phyloP scores from a whole-genome alignment of 1,140 invertebrate genomes.

The Acromyrmex charruanus region DNA sequence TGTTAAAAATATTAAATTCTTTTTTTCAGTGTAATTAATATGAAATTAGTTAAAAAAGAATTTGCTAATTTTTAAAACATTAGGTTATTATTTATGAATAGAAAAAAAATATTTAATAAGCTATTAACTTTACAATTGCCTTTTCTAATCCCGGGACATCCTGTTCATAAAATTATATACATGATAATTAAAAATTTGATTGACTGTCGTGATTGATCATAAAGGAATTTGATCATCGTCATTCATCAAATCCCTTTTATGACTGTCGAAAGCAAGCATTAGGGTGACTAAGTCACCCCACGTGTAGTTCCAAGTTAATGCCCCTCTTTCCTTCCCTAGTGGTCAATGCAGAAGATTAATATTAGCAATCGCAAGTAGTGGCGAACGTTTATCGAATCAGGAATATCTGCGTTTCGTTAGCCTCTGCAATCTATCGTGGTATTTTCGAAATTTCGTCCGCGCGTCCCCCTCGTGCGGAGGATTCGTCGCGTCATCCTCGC shows the following conservation, averaged over 20 bases:
- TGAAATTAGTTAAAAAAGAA: background rate
- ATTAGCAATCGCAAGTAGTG: slow-evolving; percentile 4
- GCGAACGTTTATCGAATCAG: background rate
- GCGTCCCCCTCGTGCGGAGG: background rate
- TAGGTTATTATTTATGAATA: background rate
- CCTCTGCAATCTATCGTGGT: background rate
- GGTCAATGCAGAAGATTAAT: slow-evolving; percentile 26
- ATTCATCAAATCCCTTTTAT: slow-evolving; percentile 53
- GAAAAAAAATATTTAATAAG: background rate
- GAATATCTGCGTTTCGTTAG: background rate
- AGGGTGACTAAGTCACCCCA: slow-evolving; percentile 46
- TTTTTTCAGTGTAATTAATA: too few relatives aligned
- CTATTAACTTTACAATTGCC: background rate
- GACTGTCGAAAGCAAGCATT: slow-evolving; percentile 31
- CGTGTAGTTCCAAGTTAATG: slow-evolving; percentile 22
- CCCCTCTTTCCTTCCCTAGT: background rate
- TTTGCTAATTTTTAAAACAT: background rate
- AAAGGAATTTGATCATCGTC: slow-evolving; percentile 17
- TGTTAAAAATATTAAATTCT: too few relatives aligned
- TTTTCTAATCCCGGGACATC: background rate
- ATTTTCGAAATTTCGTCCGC: slow-evolving; percentile 42
- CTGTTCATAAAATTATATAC: background rate
- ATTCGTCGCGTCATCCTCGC: slow-evolving; percentile 46
- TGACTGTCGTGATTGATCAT: slow-evolving; percentile 31
- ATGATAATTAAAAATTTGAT: slow-evolving; percentile 12